These are phyloP conservation scores for Schizopygopsis pylzovi DNA, from an alignment of 2,797 vertebrate genomes.

Conservation along the genomic window DNA sequence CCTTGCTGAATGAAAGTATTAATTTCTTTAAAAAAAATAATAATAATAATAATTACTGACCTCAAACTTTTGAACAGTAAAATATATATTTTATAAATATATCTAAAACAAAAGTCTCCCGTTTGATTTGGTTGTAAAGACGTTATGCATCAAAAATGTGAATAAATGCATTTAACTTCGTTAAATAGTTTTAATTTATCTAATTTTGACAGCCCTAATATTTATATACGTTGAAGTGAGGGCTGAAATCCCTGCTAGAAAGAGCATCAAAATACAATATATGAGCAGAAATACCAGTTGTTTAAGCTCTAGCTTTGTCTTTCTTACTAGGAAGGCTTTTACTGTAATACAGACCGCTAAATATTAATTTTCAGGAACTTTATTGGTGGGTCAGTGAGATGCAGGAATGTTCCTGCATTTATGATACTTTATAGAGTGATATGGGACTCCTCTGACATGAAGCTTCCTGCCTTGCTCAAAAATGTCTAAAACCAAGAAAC, in stretches of 20 bases:
- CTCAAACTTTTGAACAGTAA: neutral
- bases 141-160: neutral
- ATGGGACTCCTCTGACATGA: neutral
- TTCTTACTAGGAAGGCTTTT: neutral
- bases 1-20: neutral
- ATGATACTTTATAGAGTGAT: neutral
- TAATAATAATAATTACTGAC: neutral
- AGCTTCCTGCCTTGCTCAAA: neutral
- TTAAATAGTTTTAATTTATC: neutral
- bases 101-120: neutral
- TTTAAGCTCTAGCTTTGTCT: neutral
- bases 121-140: neutral
- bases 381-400: neutral
- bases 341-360: neutral
- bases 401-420: neutral
- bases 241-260: neutral
- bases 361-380: neutral
- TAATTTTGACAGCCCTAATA: neutral
- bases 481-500: neutral
- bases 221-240: neutral
- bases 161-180: neutral
- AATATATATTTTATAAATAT: neutral
- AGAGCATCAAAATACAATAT: neutral
- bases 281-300: neutral
- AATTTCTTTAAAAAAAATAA: neutral